Evolutionary conservation across 2,797 vertebrate species (phyloP).

Genomic region (Poliocrania exsul): DNA sequence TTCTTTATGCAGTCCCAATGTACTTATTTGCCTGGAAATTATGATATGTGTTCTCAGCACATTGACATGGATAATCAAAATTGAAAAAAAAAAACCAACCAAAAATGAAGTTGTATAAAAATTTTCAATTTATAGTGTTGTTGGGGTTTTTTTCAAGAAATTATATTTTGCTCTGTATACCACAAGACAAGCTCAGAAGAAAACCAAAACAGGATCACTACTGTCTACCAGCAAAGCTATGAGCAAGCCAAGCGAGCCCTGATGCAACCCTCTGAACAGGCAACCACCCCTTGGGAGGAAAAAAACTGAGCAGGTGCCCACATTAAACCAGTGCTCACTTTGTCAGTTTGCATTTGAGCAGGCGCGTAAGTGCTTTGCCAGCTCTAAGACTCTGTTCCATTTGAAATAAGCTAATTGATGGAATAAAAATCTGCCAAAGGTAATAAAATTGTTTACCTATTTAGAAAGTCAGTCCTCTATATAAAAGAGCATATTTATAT

Average conservation of each 20-base stretch:
- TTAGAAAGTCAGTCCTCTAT: neutral
- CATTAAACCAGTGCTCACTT: neutral
- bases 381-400: conserved; percentile 44
- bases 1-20: neutral
- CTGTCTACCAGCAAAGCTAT: neutral
- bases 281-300: neutral
- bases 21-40: neutral
- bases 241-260: neutral
- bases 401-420: conserved; percentile 43
- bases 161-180: neutral
- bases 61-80: neutral
- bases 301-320: conserved; percentile 38
- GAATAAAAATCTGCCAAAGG: conserved; percentile 56
- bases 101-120: neutral
- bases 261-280: fast-evolving
- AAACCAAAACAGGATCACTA: neutral
- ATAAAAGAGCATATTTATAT: neutral
- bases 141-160: neutral
- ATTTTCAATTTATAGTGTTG: neutral
- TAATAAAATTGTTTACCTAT: conserved; percentile 57
- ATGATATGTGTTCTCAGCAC: neutral
- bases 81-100: neutral
- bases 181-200: neutral
- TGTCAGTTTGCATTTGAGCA: conserved; percentile 28
- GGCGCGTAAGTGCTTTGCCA: neutral